Evolutionary conservation across 2,888 invertebrate species (phyloP).

Genomic region (Argyra leucocephala): DNA sequence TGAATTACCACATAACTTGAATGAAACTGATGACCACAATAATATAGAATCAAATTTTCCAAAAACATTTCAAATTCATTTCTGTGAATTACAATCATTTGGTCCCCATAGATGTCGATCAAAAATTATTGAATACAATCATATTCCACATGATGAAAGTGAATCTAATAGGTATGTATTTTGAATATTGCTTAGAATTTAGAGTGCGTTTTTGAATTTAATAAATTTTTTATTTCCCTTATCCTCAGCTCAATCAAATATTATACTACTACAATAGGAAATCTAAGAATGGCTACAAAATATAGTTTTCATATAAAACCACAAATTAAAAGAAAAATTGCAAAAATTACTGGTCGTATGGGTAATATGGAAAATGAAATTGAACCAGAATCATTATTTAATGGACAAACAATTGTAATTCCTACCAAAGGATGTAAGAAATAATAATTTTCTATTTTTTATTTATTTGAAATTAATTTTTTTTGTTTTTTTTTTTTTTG

Average conservation of each 20-base stretch:
- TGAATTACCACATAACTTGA: constrained; percentile 33
- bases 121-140: constrained; percentile 38
- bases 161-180: constrained; percentile 21
- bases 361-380: constrained; percentile 43
- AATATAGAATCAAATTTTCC: constrained; percentile 41
- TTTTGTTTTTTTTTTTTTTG: neutral
- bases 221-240: neutral
- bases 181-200: too few relatives aligned
- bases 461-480: neutral
- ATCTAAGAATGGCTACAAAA: constrained; percentile 70
- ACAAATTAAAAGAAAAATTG: constrained; percentile 44
- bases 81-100: constrained; percentile 72
- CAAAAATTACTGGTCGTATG: constrained; percentile 35
- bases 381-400: constrained; percentile 46
- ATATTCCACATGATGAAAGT: constrained; percentile 22
- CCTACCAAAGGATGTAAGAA: constrained; percentile 78
- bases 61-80: constrained; percentile 59
- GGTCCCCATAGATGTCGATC: constrained; percentile 66
- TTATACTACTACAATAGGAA: constrained; percentile 55
- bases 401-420: constrained; percentile 59
- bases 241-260: constrained; percentile 35
- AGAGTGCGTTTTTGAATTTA: neutral
- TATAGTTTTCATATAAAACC: constrained; percentile 69
- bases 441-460: neutral
- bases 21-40: constrained; percentile 23